Percentiles rank a stretch among this genome's conserved stretches.
phyloP scores from a whole-genome alignment of 1,140 invertebrate species.

The Popillia japonica region DNA sequence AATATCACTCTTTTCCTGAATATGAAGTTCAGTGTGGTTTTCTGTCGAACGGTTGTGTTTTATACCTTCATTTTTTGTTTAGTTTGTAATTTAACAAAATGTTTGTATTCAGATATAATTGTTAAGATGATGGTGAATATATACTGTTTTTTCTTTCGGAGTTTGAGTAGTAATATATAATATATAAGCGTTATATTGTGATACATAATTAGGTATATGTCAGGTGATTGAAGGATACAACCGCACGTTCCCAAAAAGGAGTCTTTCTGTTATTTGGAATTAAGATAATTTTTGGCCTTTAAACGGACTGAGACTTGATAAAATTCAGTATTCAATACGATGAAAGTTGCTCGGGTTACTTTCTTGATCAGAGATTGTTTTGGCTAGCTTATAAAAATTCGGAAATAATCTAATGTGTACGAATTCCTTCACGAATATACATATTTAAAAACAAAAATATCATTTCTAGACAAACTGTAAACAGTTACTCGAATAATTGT shows the following conservation, averaged over 20 bases:
- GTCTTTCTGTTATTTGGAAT: not conserved
- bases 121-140: slow-evolving; percentile 29
- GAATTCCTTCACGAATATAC: too few species aligned
- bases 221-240: not conserved
- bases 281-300: not conserved
- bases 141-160: slow-evolving; percentile 13
- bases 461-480: too few species aligned
- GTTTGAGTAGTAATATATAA: slow-evolving; percentile 25
- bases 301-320: not conserved
- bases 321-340: not conserved
- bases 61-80: slow-evolving; percentile 16
- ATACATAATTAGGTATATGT: slow-evolving; percentile 26
- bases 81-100: slow-evolving; percentile 11
- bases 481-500: too few species aligned
- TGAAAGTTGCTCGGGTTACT: too few species aligned
- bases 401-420: too few species aligned
- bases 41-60: slow-evolving; percentile 24
- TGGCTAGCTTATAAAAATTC: too few species aligned
- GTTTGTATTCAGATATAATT: slow-evolving; percentile 21
- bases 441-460: too few species aligned
- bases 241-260: not conserved
- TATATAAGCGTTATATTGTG: slow-evolving; percentile 27
- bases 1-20: not conserved
- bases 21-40: not conserved
- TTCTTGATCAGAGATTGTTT: too few species aligned